Conservation (phyloP, 2,888 invertebrate species). For the Agrilus biguttatus region DNA sequence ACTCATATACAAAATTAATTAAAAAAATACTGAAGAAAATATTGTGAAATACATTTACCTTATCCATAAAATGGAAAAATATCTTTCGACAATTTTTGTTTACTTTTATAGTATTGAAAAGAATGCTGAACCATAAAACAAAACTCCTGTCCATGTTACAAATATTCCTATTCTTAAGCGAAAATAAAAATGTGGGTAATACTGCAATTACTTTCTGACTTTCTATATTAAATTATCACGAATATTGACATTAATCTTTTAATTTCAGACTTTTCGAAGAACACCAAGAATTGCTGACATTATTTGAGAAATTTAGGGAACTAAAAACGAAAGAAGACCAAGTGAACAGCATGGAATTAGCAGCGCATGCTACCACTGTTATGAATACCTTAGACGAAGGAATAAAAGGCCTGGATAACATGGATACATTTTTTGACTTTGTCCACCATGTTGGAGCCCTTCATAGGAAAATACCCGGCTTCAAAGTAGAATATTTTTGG, state of each 20-base stretch:
- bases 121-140: too few relatives aligned
- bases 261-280: constrained; percentile 71
- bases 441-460: constrained; percentile 72
- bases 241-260: background rate
- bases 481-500: constrained; percentile 80
- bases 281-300: constrained; percentile 58
- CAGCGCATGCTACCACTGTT: constrained; percentile 76
- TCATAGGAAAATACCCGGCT: constrained; percentile 71
- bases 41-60: too few relatives aligned
- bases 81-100: too few relatives aligned
- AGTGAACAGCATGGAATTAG: constrained; percentile 65
- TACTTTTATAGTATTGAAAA: too few relatives aligned
- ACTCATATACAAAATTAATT: too few relatives aligned
- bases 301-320: constrained; percentile 71
- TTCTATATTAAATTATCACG: too few relatives aligned
- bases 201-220: too few relatives aligned
- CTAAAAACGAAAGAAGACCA: constrained; percentile 68
- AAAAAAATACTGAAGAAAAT: too few relatives aligned
- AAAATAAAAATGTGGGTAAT: too few relatives aligned
- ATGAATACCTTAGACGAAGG: constrained; percentile 84
- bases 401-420: constrained; percentile 71
- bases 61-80: too few relatives aligned
- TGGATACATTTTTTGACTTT: constrained; percentile 71
- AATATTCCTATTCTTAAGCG: too few relatives aligned
- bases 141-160: too few relatives aligned